Conservation (phyloP, 2,113 vertebrate genomes). For the Neoarius graeffei region DNA sequence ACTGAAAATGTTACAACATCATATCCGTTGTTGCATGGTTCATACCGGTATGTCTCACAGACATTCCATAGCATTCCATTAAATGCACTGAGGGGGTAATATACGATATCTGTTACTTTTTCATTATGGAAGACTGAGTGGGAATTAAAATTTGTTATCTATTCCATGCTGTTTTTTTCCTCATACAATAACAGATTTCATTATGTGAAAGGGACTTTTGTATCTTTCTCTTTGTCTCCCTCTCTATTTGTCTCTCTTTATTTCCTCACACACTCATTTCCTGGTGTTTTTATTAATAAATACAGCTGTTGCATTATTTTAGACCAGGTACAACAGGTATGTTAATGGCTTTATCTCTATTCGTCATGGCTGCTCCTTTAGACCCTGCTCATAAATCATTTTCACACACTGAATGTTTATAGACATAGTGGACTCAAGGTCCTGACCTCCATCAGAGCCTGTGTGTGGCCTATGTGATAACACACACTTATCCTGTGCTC, state of each 20-base stretch:
- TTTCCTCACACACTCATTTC: not conserved
- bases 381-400: slow-evolving; percentile 61
- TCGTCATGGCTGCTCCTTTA: slow-evolving; percentile 1
- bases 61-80: too few relatives aligned
- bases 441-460: slow-evolving; percentile 35
- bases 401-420: slow-evolving; percentile 52
- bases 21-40: too few relatives aligned
- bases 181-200: too few relatives aligned
- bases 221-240: not conserved
- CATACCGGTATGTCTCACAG: too few relatives aligned
- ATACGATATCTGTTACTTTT: too few relatives aligned
- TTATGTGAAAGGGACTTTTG: too few relatives aligned
- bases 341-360: slow-evolving; percentile 21
- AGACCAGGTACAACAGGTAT: not conserved
- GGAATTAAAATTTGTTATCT: too few relatives aligned
- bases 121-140: too few relatives aligned
- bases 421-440: slow-evolving; percentile 56
- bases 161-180: too few relatives aligned
- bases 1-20: too few relatives aligned
- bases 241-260: not conserved
- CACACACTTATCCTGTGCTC: slow-evolving; percentile 36
- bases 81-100: too few relatives aligned
- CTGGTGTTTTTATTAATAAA: not conserved
- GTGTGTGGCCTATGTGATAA: slow-evolving; percentile 69
- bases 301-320: not conserved